A percentile compares a stretch with the other conserved stretches of the same genome.
phyloP scores from a whole-genome alignment of 2,888 invertebrate genomes.

The Uropetala carovei region DNA sequence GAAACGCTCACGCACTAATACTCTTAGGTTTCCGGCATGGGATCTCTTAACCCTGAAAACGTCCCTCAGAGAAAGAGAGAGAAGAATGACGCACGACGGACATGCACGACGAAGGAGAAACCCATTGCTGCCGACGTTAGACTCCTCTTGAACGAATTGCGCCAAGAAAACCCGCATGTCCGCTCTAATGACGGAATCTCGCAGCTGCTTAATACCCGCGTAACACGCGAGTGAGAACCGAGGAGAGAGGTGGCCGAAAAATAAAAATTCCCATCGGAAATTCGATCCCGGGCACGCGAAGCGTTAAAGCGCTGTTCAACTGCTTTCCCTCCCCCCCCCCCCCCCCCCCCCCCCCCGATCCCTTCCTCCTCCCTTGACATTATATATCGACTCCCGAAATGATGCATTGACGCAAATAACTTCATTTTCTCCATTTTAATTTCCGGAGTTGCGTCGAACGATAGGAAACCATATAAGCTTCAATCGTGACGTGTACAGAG shows the following conservation, averaged over 20 bases:
- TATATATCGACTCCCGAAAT: neutral
- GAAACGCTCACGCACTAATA: neutral
- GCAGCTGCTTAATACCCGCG: neutral
- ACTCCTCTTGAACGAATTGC: neutral
- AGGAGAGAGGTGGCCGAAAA: neutral
- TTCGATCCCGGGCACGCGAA: neutral
- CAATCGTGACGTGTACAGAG: neutral
- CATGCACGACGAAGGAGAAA: conserved; percentile 11
- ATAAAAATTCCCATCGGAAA: neutral
- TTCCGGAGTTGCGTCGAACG: neutral
- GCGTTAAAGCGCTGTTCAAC: no score
- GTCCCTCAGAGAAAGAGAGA: neutral
- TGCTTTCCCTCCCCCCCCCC: neutral
- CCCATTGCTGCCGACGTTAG: neutral
- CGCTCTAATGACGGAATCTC: conserved; percentile 1
- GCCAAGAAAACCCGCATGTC: neutral
- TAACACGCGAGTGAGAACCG: neutral
- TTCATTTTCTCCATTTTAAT: neutral
- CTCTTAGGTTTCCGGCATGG: neutral
- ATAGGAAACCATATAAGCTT: neutral
- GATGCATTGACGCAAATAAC: neutral
- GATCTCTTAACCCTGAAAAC: neutral
- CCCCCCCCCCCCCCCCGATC: neutral
- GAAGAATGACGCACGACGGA: neutral
- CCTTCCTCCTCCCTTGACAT: no score